Conservation (phyloP, 2,797 vertebrate species). For the Gallinago solitaria region DNA sequence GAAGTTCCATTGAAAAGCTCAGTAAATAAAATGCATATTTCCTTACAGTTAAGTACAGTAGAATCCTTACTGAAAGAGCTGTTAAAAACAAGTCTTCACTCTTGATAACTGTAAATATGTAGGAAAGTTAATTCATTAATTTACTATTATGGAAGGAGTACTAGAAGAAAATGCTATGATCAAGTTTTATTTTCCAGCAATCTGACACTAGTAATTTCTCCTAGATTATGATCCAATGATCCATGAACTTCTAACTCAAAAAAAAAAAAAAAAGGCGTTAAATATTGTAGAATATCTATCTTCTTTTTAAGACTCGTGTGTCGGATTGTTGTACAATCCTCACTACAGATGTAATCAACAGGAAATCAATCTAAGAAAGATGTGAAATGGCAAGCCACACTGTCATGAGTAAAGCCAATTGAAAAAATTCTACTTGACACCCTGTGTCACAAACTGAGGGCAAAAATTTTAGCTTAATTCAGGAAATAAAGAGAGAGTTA, state of each 20-base stretch:
- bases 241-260: neutral
- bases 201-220: neutral
- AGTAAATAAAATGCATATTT: neutral
- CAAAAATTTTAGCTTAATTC: constrained; percentile 1
- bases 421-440: neutral
- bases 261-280: neutral
- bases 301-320: neutral
- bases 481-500: neutral
- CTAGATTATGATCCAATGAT: neutral
- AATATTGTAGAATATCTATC: neutral
- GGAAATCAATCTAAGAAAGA: neutral
- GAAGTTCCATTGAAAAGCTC: neutral
- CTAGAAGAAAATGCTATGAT: neutral
- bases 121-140: neutral
- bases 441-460: neutral
- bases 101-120: neutral
- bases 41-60: neutral
- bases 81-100: neutral
- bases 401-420: neutral
- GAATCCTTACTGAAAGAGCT: neutral
- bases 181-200: neutral
- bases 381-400: neutral
- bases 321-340: neutral
- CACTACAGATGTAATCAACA: neutral
- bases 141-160: neutral